Conservation (phyloP, 2,888 invertebrate species). For the Colletes collaris region DNA sequence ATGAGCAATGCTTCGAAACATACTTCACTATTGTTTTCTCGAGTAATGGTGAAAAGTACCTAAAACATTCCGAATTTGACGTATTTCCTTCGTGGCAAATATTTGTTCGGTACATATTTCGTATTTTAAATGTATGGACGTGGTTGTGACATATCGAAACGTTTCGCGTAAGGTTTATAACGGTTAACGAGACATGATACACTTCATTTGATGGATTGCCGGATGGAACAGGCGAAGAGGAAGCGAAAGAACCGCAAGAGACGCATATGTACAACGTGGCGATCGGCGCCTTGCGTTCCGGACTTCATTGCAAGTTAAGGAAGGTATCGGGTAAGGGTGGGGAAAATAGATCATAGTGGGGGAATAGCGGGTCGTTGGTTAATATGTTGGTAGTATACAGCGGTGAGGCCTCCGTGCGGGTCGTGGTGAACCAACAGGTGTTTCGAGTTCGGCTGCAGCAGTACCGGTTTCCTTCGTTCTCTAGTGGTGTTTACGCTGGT, state of each 20-base stretch:
- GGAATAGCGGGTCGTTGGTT: constrained; percentile 66
- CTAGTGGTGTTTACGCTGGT: constrained; percentile 41
- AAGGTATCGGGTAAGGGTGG: constrained; percentile 44
- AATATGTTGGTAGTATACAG: constrained; percentile 71
- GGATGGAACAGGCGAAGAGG: background rate
- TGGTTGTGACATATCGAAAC: too few species aligned
- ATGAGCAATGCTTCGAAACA: too few species aligned
- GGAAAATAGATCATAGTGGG: constrained; percentile 60
- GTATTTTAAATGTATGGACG: too few species aligned
- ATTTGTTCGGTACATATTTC: too few species aligned
- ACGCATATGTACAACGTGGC: constrained; percentile 17
- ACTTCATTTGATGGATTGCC: too few species aligned
- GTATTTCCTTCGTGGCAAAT: too few species aligned
- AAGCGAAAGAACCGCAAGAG: constrained; percentile 12
- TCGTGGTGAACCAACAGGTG: constrained; percentile 77
- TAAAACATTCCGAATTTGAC: too few species aligned
- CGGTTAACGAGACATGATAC: too few species aligned
- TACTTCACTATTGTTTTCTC: too few species aligned
- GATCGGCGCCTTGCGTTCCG: constrained; percentile 25
- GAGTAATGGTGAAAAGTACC: too few species aligned
- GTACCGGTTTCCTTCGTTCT: constrained; percentile 57
- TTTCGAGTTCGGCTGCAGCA: constrained; percentile 51
- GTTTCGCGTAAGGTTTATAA: too few species aligned
- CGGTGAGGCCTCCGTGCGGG: constrained; percentile 74
- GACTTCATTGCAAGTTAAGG: constrained; percentile 47